phyloP scores from a whole-genome alignment of 1,140 invertebrate species.

The Bombyx mandarina region DNA sequence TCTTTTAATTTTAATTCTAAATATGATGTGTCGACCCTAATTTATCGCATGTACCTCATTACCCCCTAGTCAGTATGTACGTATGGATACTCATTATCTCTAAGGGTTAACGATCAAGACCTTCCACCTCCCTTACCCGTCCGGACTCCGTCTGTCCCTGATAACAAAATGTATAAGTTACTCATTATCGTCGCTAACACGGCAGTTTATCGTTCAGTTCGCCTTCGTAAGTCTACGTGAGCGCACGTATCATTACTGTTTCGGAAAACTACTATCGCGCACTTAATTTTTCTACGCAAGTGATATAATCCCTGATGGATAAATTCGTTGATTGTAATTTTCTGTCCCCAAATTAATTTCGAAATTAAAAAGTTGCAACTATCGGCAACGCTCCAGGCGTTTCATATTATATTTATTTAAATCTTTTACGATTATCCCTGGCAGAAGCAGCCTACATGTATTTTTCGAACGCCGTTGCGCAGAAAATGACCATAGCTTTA shows the following conservation, averaged over 20 bases:
- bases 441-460: constrained; percentile 52
- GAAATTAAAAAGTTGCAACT: constrained; percentile 24
- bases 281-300: no score
- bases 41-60: constrained; percentile 29
- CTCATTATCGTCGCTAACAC: constrained; percentile 19
- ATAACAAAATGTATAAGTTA: constrained; percentile 55
- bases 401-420: constrained; percentile 2
- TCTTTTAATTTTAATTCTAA: no score
- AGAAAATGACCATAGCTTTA: constrained; percentile 72
- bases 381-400: background rate
- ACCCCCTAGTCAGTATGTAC: constrained; percentile 56
- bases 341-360: constrained; percentile 51
- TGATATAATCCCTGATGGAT: constrained; percentile 43
- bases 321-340: constrained; percentile 59
- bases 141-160: constrained; percentile 31
- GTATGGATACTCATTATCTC: constrained; percentile 40
- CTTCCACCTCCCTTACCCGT: constrained; percentile 34
- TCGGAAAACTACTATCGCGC: no score
- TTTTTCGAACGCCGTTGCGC: constrained; percentile 43
- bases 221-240: constrained; percentile 10
- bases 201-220: constrained; percentile 26
- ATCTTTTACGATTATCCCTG: constrained; percentile 50
- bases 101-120: constrained; percentile 35
- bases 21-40: constrained; percentile 12
- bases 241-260: constrained; percentile 15